Conservation (phyloP, 2,113 vertebrate species). For the Phyllostomus hastatus region DNA sequence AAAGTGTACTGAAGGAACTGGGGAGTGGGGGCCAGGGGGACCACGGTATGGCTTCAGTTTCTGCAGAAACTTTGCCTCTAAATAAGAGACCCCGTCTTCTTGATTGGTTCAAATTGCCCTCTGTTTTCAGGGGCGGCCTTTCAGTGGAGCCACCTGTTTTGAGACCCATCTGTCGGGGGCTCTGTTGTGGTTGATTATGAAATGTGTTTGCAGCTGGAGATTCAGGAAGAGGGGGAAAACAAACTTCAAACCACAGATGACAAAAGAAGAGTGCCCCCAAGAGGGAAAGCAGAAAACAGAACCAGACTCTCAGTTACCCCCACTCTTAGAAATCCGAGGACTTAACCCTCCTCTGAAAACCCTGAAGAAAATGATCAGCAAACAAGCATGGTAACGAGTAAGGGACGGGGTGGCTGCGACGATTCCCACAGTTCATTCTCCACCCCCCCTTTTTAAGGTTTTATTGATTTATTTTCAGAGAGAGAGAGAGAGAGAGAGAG, state of each 20-base stretch:
- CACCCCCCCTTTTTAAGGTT: too few species aligned
- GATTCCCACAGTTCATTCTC: background rate
- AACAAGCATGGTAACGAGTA: background rate
- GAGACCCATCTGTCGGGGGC: constrained; percentile 43
- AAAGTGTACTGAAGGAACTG: background rate
- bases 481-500: too few species aligned
- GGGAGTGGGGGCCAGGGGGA: too few species aligned
- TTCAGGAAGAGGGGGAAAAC: background rate
- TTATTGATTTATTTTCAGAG: too few species aligned
- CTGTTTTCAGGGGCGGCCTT: constrained; percentile 33
- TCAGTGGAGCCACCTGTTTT: constrained; percentile 45
- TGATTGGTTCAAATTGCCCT: constrained; percentile 58
- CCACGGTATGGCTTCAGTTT: background rate
- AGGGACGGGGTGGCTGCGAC: background rate
- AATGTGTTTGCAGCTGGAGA: constrained; percentile 55
- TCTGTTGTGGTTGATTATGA: constrained; percentile 43
- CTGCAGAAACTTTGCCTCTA: constrained; percentile 47
- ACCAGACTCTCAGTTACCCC: background rate
- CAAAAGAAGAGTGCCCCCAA: constrained; percentile 33
- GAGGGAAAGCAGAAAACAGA: constrained; percentile 31
- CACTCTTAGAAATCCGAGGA: background rate
- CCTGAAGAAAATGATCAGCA: background rate
- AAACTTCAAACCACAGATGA: background rate
- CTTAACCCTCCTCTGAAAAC: background rate
- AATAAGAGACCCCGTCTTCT: constrained; percentile 44